These are phyloP conservation scores for Lota lota DNA, from an alignment of 2,113 vertebrate genomes.

Conservation along the genomic window DNA sequence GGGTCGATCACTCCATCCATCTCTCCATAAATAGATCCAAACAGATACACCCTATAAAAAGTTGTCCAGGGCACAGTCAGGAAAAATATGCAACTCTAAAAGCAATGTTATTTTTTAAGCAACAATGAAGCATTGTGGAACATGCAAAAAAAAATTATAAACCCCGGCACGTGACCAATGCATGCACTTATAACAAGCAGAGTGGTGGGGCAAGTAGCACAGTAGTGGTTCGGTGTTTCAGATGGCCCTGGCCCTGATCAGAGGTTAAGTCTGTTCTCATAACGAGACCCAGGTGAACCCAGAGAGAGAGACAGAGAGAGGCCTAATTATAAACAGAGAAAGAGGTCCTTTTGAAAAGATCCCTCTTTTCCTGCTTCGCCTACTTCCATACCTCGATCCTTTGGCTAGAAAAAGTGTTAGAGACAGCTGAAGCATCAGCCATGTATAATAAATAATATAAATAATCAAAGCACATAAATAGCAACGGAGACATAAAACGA, in stretches of 20 bases:
- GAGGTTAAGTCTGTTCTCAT: constrained; percentile 36
- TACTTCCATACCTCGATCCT: neutral
- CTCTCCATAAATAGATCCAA: constrained; percentile 8
- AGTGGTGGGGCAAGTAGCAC: constrained; percentile 17
- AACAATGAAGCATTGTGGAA: too few species aligned
- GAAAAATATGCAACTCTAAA: too few species aligned
- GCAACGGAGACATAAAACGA: neutral
- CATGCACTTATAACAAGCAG: constrained; percentile 18
- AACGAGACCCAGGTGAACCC: constrained; percentile 59
- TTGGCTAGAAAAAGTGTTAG: neutral
- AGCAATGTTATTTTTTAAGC: too few species aligned
- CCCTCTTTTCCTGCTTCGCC: neutral
- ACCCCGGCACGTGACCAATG: neutral
- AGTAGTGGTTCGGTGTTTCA: constrained; percentile 46
- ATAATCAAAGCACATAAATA: neutral
- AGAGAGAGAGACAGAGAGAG: constrained; percentile 1
- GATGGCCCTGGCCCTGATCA: constrained; percentile 42
- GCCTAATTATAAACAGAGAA: constrained; percentile 34
- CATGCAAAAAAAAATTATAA: too few species aligned
- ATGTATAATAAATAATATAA: neutral
- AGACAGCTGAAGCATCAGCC: neutral
- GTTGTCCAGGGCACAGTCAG: too few species aligned
- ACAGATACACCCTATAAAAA: neutral
- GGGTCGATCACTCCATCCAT: constrained; percentile 1
- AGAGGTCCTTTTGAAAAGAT: constrained; percentile 38